Evolutionary conservation across 2,797 vertebrate genomes (phyloP), one percentile per base, ranked within the genome.

Genomic region (Argya squamiceps): DNA sequence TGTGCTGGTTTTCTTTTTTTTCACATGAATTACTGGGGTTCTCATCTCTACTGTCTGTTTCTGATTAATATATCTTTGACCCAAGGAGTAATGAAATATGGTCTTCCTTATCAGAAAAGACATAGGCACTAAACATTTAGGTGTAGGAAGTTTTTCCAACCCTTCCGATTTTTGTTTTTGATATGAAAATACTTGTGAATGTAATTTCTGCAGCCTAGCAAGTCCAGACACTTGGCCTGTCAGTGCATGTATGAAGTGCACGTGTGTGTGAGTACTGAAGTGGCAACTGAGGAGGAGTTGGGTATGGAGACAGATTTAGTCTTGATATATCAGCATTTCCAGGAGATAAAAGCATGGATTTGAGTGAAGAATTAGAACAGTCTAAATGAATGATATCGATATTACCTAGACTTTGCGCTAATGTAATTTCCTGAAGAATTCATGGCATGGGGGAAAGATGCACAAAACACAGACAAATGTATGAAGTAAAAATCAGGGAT

Each of bases 381-480:
- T 23, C 9, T 32, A 63, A 81, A 52, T n/a, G 10, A 84, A 44
- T n/a, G 1, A 13, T 22, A 59, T 22, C 11, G 27, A 3, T n/a
- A 26, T 60, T 18, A 60, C 21, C 37, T 13, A 63, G 23, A 70
- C 3, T 86, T 85, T 15, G 4, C 12, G 20, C 13, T 47, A 32
- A 26, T 37, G 23, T 39, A 0, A 39, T 71, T 75, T 86, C 32
- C 53, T 59, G 47, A 63, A 37, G 26, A 86, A 78, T 64, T 62
- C 20, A 43, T 47, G 34, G 21, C 11, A 15, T 10, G 4, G 9
- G 8, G 19, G 3, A 14, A 71, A 88, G 29, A 68, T 19, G 43
- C 9, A 67, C 6, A 36, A 67, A 60, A 16, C 0, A 0, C 41
- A 84, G n/a, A 55, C 6, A 83, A 80, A 77, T 8, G 2, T 11